Percentiles rank a stretch among this genome's conserved stretches.
These are phyloP conservation scores for Hyphantria cunea DNA, from an alignment of 1,140 invertebrate species.

Conservation along the genomic window DNA sequence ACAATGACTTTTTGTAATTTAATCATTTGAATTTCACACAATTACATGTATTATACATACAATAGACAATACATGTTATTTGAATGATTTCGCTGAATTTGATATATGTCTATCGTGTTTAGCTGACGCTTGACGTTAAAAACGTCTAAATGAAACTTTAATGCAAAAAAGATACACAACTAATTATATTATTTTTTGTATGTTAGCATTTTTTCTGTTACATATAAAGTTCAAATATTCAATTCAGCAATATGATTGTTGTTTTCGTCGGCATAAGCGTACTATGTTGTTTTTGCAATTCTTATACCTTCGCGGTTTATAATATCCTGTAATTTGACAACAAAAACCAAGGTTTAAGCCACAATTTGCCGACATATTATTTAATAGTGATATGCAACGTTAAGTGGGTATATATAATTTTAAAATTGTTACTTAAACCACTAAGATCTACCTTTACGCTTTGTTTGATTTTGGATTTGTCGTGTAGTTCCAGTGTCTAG, in stretches of 20 bases:
- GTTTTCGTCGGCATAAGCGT: constrained; percentile 2
- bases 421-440: neutral
- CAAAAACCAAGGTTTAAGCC: constrained; percentile 18
- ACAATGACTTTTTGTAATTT: too few relatives aligned
- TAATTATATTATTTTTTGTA: neutral
- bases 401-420: neutral
- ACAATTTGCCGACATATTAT: constrained; percentile 7
- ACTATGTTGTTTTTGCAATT: neutral
- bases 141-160: neutral
- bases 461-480: too few relatives aligned
- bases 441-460: too few relatives aligned
- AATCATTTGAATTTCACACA: too few relatives aligned
- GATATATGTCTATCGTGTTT: too few relatives aligned
- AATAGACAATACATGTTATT: too few relatives aligned
- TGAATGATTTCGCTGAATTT: too few relatives aligned
- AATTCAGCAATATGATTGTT: neutral
- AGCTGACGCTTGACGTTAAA: too few relatives aligned
- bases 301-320: neutral
- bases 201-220: neutral
- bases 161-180: neutral
- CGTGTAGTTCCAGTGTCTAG: too few relatives aligned
- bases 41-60: too few relatives aligned
- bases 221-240: neutral
- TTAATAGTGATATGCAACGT: neutral
- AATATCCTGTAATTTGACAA: constrained; percentile 12